phyloP scores from a whole-genome alignment of 2,888 invertebrate genomes.

The Agrenia bidenticulata region DNA sequence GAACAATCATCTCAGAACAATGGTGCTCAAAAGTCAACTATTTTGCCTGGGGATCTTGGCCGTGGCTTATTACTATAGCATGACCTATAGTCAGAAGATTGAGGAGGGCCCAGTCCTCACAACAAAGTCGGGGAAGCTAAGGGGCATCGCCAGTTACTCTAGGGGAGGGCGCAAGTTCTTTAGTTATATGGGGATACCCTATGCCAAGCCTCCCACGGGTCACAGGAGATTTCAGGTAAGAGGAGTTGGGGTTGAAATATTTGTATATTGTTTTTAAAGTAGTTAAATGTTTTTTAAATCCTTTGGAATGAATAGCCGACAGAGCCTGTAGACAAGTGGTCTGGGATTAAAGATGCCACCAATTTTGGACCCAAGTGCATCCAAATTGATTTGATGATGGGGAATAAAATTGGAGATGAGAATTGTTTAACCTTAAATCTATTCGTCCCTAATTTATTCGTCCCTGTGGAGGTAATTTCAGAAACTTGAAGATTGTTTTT shows the following conservation, averaged over 20 bases:
- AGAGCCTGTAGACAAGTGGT: not conserved
- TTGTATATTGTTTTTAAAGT: too few species aligned
- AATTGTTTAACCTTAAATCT: constrained; percentile 1
- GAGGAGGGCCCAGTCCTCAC: constrained; percentile 30
- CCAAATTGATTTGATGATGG: not conserved
- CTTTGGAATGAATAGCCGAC: not conserved
- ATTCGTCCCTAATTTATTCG: constrained; percentile 2
- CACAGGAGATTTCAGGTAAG: constrained; percentile 39
- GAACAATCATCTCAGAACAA: too few species aligned
- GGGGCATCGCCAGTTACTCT: constrained; percentile 33
- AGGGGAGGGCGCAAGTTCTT: constrained; percentile 35
- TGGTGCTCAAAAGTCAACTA: constrained; percentile 22
- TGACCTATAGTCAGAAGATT: constrained; percentile 33
- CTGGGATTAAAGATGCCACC: not conserved
- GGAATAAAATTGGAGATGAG: not conserved
- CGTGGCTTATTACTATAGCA: constrained; percentile 33
- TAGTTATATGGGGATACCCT: constrained; percentile 37
- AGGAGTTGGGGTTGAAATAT: too few species aligned
- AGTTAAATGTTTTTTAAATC: too few species aligned
- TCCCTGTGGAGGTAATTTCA: too few species aligned
- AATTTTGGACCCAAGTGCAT: not conserved
- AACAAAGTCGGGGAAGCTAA: constrained; percentile 27
- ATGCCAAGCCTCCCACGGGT: constrained; percentile 37
- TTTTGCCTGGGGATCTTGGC: constrained; percentile 30
- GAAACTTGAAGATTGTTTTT: too few species aligned